Evolutionary conservation across 2,113 vertebrate genomes (phyloP).

Genomic region (Muscicapa adusta): DNA sequence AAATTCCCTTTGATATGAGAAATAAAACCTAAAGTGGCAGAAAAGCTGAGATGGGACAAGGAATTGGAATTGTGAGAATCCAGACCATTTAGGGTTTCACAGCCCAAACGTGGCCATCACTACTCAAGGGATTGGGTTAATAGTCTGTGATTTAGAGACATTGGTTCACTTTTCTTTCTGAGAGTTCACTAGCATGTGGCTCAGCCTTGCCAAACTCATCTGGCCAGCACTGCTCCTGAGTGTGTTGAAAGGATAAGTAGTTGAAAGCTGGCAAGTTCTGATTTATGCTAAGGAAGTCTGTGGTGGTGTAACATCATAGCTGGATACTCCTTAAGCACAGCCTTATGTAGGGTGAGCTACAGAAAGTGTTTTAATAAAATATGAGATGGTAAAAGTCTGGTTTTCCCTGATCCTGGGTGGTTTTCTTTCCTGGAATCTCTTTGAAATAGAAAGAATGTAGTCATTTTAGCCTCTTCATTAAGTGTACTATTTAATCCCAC

Average conservation of each 20-base stretch:
- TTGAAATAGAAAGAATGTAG: conserved; percentile 24
- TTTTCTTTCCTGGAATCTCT: conserved; percentile 49
- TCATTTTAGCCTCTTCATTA: conserved; percentile 43
- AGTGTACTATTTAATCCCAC: conserved; percentile 37
- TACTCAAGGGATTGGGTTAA: background rate
- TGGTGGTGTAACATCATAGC: background rate
- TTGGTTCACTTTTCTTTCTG: background rate
- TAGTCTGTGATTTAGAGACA: background rate
- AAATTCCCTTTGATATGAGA: background rate
- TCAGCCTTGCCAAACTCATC: background rate
- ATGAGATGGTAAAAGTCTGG: conserved; percentile 13
- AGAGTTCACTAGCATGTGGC: background rate
- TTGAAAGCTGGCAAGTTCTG: background rate
- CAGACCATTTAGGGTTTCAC: background rate
- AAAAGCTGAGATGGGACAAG: background rate
- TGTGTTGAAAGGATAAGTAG: background rate
- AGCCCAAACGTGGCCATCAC: background rate
- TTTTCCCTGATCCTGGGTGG: conserved; percentile 18
- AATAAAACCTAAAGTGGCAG: background rate
- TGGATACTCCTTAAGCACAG: background rate
- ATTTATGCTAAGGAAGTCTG: conserved; percentile 4
- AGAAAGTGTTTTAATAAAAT: conserved; percentile 34
- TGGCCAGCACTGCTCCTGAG: background rate
- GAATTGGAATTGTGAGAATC: background rate
- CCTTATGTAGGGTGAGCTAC: background rate